Base-by-base conservation (phyloP, 2,797 vertebrate genomes). In the Podarcis siculus region DNA sequence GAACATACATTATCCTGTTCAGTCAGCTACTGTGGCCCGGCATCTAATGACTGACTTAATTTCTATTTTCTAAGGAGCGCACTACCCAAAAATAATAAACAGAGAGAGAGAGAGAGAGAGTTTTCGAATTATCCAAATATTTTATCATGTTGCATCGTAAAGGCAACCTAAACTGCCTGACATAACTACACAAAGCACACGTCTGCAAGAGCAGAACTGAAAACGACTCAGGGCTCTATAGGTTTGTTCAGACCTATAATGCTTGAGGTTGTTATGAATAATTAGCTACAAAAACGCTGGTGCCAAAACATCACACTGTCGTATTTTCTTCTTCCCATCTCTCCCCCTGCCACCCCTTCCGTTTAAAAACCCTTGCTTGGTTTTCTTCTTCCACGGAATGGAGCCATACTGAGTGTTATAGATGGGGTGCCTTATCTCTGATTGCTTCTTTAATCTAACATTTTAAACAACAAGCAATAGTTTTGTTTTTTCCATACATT, bases 1-100 rank as follows among this genome's bases (percentile, higher is more conserved):
- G 83, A 95, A 96, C 96, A 95, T 97, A 95, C 95, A 97, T 98
- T 97, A 96, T 89, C 95, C 96, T 94, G 95, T 94, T 96, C 97
- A 93, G 95, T 96, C 97, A 94, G 96, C 97, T 96, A 95, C 95
- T 95, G 95, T 96, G 96, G 96, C 92, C 95, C 85, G 6, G 94
- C 93, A 96, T 95, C 94, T 96, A 96, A 96, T 93, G 95, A 96
- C 94, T 94, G 94, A 94, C 95, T 97, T 97, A 96, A 97, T 97
- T 97, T 95, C 96, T 97, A 93, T 96, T 97, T 96, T 96, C 96
- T 94, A 89, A 95, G 83, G 93, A 95, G 88, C 93, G 88, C 89
- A 93, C 94, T 92, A 94, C 93, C 95, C 95, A 71, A 73, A 35
- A 71, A 77, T 61, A 87, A 49, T 49, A 67, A 69, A 82, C 39